Evolutionary conservation across 2,888 invertebrate species (phyloP).

Genomic region (Yponomeuta evonymella): DNA sequence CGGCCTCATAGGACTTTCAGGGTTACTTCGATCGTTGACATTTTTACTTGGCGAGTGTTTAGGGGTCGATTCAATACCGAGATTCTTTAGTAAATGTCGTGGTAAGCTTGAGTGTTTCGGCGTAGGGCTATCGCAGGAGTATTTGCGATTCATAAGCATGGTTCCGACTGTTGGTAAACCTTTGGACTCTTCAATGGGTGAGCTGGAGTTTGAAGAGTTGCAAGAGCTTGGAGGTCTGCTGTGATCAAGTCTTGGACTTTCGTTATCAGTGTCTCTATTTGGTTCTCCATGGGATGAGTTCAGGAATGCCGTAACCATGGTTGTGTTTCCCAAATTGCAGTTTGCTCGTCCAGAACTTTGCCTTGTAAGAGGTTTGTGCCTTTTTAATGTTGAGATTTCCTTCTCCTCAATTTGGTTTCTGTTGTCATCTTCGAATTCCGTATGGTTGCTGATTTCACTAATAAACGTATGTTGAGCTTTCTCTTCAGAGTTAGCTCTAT

Average conservation of each 20-base stretch:
- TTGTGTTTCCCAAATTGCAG: constrained; percentile 41
- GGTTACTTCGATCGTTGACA: constrained; percentile 29
- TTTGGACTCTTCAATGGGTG: constrained; percentile 54
- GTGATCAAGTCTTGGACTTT: constrained; percentile 41
- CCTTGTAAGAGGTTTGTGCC: constrained; percentile 82
- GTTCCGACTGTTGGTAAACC: constrained; percentile 59
- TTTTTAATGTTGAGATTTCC: constrained; percentile 68
- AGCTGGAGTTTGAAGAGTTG: constrained; percentile 62
- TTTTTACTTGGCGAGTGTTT: constrained; percentile 58
- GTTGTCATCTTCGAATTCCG: constrained; percentile 70
- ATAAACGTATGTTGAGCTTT: constrained; percentile 67
- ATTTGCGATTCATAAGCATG: constrained; percentile 61
- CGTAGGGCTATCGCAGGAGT: constrained; percentile 59
- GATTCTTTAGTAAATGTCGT: constrained; percentile 59
- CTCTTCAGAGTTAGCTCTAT: constrained; percentile 64
- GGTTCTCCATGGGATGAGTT: constrained; percentile 62
- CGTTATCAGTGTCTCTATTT: constrained; percentile 44
- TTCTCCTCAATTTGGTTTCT: constrained; percentile 70
- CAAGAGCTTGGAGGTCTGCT: constrained; percentile 53
- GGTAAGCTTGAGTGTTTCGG: constrained; percentile 68
- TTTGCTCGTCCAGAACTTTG: constrained; percentile 78
- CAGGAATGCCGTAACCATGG: constrained; percentile 68
- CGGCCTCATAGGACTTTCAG: constrained; percentile 70
- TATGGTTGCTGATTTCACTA: constrained; percentile 65
- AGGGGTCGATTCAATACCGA: constrained; percentile 61